Evolutionary conservation across 2,113 vertebrate genomes (phyloP).

Genomic region (Girardinichthys multiradiatus): DNA sequence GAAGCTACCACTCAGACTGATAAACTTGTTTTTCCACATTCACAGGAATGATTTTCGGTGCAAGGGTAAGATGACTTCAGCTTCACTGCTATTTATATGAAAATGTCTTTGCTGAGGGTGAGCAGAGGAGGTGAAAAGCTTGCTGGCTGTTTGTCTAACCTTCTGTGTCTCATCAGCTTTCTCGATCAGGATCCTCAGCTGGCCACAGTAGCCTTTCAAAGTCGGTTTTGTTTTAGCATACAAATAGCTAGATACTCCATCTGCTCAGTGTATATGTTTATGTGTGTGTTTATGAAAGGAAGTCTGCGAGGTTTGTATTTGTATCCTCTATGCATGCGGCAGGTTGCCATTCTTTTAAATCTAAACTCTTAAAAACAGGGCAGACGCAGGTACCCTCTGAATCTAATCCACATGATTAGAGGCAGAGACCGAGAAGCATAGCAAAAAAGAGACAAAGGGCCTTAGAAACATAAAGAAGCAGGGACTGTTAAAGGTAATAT

Average conservation of each 20-base stretch:
- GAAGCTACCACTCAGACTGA: neutral
- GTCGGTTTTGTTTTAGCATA: slow-evolving; percentile 70
- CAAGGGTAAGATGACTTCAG: slow-evolving; percentile 7
- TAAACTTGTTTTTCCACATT: slow-evolving; percentile 30
- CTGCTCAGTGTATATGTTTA: slow-evolving; percentile 3
- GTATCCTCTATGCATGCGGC: slow-evolving; percentile 37
- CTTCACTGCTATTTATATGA: slow-evolving; percentile 55
- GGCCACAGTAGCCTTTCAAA: slow-evolving; percentile 57
- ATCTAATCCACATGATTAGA: slow-evolving; percentile 38
- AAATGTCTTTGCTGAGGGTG: slow-evolving; percentile 43
- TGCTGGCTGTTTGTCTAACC: slow-evolving; percentile 55
- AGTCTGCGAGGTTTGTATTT: slow-evolving; percentile 41
- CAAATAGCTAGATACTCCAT: slow-evolving; percentile 49
- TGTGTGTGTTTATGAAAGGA: neutral
- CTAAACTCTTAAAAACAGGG: slow-evolving; percentile 40
- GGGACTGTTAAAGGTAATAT: slow-evolving; percentile 54
- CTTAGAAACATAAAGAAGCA: slow-evolving; percentile 14
- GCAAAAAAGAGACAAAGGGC: slow-evolving; percentile 14
- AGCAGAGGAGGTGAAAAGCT: slow-evolving; percentile 34
- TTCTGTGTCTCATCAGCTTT: slow-evolving; percentile 65
- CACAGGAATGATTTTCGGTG: slow-evolving; percentile 14
- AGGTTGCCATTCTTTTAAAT: slow-evolving; percentile 52
- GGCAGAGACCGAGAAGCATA: slow-evolving; percentile 24
- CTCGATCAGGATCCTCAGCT: slow-evolving; percentile 60
- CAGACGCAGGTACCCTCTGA: slow-evolving; percentile 13